Evolutionary conservation across 2,888 invertebrate species (phyloP).

Genomic region (Cantharis lateralis): DNA sequence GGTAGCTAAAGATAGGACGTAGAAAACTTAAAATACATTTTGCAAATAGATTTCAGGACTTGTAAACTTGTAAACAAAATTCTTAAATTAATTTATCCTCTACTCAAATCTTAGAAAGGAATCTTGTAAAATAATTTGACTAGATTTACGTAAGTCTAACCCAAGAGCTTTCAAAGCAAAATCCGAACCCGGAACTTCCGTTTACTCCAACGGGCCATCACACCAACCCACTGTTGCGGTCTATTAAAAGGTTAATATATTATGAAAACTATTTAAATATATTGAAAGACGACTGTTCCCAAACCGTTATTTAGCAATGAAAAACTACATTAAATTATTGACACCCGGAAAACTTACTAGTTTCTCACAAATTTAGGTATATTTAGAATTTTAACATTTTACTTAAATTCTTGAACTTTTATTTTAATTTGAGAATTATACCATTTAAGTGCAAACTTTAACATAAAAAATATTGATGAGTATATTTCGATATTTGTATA

Average conservation of each 20-base stretch:
- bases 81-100: too few species aligned
- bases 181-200: too few species aligned
- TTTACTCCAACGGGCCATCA: too few species aligned
- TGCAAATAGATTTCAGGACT: too few species aligned
- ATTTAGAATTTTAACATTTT: background rate
- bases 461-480: background rate
- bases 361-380: background rate
- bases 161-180: too few species aligned
- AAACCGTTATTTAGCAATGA: background rate
- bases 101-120: too few species aligned
- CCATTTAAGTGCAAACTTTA: background rate
- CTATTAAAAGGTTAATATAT: background rate
- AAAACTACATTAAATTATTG: background rate
- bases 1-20: too few species aligned
- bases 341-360: background rate
- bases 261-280: background rate
- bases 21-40: too few species aligned
- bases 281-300: background rate
- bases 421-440: background rate
- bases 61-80: too few species aligned
- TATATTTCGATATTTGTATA: background rate
- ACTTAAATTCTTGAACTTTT: background rate
- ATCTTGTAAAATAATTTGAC: too few species aligned
- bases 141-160: too few species aligned
- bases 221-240: background rate